phyloP scores from a whole-genome alignment of 2,113 vertebrate genomes.

The Campylorhamphus procurvoides region DNA sequence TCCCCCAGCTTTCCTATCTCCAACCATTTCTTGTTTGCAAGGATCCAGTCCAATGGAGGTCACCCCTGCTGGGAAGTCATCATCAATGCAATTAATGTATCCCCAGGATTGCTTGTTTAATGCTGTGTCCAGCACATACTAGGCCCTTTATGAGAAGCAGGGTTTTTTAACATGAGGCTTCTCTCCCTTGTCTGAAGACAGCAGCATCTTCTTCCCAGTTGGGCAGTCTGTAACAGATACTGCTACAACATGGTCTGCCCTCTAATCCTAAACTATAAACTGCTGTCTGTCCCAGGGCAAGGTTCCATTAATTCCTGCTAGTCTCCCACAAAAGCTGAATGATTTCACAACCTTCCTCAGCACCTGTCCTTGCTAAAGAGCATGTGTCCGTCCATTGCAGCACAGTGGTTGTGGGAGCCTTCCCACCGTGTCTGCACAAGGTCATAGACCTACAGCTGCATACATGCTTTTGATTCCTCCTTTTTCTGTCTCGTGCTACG shows the following conservation, averaged over 20 bases:
- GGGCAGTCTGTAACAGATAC: background rate
- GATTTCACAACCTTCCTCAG: background rate
- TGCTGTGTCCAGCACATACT: background rate
- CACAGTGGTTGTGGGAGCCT: fast-evolving
- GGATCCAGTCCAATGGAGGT: background rate
- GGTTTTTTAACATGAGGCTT: background rate
- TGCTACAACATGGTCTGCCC: background rate
- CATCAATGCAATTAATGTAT: background rate
- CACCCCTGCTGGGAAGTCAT: background rate
- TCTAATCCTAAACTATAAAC: background rate
- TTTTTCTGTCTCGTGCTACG: background rate
- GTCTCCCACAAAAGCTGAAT: background rate
- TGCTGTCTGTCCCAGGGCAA: background rate
- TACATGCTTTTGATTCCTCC: background rate
- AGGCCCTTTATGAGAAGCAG: background rate
- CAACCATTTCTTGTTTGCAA: background rate
- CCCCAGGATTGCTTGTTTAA: background rate
- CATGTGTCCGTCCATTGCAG: background rate
- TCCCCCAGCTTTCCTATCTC: background rate
- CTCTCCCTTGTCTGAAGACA: background rate
- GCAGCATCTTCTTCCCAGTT: background rate
- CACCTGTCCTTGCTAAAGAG: background rate
- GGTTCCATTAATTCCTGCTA: background rate
- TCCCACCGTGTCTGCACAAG: background rate
- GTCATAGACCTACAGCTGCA: fast-evolving